Percentiles rank a stretch among this genome's conserved stretches.
Evolutionary conservation across 2,888 invertebrate genomes (phyloP).

Genomic region (Macropis europaea): DNA sequence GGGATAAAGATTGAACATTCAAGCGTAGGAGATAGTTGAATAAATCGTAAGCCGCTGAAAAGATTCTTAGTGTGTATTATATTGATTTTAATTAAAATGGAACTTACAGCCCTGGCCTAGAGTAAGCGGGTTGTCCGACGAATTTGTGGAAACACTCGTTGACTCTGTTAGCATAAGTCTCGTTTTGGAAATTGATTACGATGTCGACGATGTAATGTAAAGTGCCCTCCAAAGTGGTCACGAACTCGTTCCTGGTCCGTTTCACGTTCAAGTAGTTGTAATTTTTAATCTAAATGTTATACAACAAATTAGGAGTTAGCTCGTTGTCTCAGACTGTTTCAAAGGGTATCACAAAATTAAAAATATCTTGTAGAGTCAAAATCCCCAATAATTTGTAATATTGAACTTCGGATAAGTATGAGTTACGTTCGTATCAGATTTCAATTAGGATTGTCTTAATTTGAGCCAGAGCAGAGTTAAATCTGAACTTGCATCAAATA

Average conservation of each 20-base stretch:
- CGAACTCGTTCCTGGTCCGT: constrained; percentile 58
- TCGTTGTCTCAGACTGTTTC: too few species aligned
- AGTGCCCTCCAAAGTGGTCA: constrained; percentile 59
- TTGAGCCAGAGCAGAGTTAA: too few species aligned
- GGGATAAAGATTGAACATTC: not conserved
- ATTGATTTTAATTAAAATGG: too few species aligned
- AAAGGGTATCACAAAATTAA: too few species aligned
- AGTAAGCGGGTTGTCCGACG: constrained; percentile 61
- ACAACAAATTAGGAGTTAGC: not conserved
- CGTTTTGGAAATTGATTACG: constrained; percentile 67
- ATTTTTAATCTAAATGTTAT: constrained; percentile 53
- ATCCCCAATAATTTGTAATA: too few species aligned
- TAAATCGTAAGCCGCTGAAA: too few species aligned
- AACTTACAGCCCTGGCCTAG: constrained; percentile 68
- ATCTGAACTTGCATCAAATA: too few species aligned
- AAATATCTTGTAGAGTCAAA: too few species aligned
- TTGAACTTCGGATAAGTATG: too few species aligned
- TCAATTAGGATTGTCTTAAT: too few species aligned
- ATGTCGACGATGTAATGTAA: constrained; percentile 69
- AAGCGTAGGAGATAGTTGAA: not conserved
- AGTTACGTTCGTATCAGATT: too few species aligned
- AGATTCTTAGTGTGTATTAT: too few species aligned
- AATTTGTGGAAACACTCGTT: constrained; percentile 63
- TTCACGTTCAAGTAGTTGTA: constrained; percentile 62
- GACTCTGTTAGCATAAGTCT: constrained; percentile 54